Evolutionary conservation across 2,113 vertebrate genomes (phyloP).

Genomic region (Oplegnathus fasciatus): DNA sequence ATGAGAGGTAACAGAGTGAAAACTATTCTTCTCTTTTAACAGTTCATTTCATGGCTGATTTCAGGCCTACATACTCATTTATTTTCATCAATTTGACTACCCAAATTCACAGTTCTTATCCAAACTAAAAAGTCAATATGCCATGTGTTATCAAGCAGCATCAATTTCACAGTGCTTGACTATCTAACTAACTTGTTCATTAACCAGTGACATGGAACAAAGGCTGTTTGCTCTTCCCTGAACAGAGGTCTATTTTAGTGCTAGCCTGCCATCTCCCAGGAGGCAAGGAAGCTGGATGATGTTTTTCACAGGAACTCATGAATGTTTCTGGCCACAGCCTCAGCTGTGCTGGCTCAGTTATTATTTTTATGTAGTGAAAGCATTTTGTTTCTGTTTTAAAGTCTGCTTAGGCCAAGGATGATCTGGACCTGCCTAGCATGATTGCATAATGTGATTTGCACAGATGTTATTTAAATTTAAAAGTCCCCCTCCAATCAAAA

Average conservation of each 20-base stretch:
- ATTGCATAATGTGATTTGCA: too few relatives aligned
- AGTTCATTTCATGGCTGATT: background rate
- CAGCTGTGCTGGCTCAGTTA: background rate
- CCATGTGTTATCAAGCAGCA: background rate
- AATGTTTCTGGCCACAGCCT: background rate
- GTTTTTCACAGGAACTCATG: constrained; percentile 17
- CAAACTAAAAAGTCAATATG: background rate
- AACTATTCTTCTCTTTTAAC: constrained; percentile 26
- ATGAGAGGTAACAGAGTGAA: background rate
- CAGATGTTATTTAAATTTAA: background rate
- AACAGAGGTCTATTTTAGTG: constrained; percentile 34
- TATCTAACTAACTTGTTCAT: constrained; percentile 24
- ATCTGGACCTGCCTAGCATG: background rate
- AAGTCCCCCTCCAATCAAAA: background rate
- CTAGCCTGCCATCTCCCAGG: background rate
- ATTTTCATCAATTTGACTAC: constrained; percentile 19
- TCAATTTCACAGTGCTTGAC: background rate
- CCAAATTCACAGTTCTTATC: background rate
- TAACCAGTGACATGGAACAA: constrained; percentile 4
- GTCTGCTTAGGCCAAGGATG: background rate
- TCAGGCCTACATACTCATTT: background rate
- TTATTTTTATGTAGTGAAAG: background rate
- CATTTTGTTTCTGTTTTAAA: background rate
- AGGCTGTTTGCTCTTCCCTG: constrained; percentile 16
- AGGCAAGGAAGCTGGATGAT: background rate